phyloP scores from a whole-genome alignment of 2,888 invertebrate genomes.

The Amphipyra berbera region DNA sequence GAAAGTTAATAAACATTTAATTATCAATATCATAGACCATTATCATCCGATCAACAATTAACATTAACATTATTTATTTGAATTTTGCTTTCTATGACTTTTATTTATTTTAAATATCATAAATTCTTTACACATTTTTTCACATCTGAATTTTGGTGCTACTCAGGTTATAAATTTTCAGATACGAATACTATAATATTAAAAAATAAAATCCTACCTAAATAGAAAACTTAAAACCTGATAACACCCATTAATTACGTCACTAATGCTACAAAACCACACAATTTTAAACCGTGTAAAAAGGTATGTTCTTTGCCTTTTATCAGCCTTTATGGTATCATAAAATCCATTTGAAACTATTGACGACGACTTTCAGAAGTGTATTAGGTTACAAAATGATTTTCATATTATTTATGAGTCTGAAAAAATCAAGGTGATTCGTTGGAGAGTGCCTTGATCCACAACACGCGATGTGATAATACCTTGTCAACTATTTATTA shows the following conservation, averaged over 20 bases:
- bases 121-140: too few relatives aligned
- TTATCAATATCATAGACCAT: too few relatives aligned
- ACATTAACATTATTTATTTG: too few relatives aligned
- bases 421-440: slow-evolving; percentile 62
- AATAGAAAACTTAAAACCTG: neutral
- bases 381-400: slow-evolving; percentile 39
- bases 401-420: slow-evolving; percentile 53
- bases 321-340: slow-evolving; percentile 25
- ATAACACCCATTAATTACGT: neutral
- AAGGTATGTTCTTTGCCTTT: slow-evolving; percentile 3
- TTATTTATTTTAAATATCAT: too few relatives aligned
- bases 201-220: too few relatives aligned
- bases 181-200: too few relatives aligned
- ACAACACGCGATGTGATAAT: slow-evolving; percentile 63
- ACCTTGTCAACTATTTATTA: slow-evolving; percentile 53
- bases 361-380: slow-evolving; percentile 26
- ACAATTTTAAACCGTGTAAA: slow-evolving; percentile 13
- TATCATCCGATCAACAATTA: too few relatives aligned
- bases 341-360: slow-evolving; percentile 39
- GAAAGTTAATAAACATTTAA: too few relatives aligned
- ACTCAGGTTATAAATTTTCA: too few relatives aligned
- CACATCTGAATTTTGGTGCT: too few relatives aligned
- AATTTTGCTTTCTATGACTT: too few relatives aligned
- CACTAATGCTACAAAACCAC: neutral
- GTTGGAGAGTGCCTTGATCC: slow-evolving; percentile 53